Conservation (phyloP, 2,888 invertebrate genomes). For the Plagodis dolabraria region DNA sequence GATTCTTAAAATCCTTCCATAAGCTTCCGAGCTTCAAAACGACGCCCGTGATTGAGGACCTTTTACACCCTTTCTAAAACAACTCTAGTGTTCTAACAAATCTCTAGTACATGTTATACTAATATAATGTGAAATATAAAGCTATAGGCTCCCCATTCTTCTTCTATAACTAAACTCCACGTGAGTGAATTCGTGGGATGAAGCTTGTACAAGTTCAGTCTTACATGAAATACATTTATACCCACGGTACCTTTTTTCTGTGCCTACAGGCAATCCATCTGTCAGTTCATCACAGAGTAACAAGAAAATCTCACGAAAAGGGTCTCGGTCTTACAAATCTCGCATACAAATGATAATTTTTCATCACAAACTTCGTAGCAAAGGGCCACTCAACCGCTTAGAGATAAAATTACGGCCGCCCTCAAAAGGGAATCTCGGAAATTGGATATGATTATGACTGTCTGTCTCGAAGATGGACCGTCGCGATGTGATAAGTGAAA, state of each 20-base stretch:
- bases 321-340: constrained; percentile 5
- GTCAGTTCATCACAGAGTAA: constrained; percentile 12
- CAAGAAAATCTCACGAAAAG: constrained; percentile 3
- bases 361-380: constrained; percentile 24
- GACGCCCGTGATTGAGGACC: no score
- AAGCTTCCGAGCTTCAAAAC: no score
- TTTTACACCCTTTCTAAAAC: no score
- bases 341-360: constrained; percentile 33
- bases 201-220: no score
- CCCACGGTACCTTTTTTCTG: background rate
- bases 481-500: background rate
- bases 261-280: background rate
- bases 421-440: constrained; percentile 21
- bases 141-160: no score
- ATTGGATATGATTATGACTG: constrained; percentile 26
- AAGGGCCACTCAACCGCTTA: constrained; percentile 25
- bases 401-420: constrained; percentile 23
- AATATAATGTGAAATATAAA: no score
- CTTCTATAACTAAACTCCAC: no score
- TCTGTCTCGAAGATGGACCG: constrained; percentile 13
- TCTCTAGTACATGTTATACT: no score
- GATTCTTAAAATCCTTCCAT: no score
- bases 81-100: no score
- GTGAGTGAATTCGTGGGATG: no score
- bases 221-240: no score